Base-by-base conservation (phyloP, 92 coral and sea anemone species). In the Actinernus sp. region DNA sequence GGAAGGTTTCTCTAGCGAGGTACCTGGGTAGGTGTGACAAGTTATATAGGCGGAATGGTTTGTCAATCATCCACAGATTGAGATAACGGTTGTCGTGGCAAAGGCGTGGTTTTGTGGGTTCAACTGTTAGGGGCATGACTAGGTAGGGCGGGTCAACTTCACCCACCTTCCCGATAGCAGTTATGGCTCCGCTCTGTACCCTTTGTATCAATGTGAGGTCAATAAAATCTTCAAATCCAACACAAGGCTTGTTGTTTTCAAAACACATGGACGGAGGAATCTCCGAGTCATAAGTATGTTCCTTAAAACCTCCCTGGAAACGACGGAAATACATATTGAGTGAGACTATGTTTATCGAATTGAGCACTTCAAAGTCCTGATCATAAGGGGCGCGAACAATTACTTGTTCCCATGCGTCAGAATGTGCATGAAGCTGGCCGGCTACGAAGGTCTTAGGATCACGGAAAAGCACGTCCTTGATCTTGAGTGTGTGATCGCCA, bases 301-400 rank as follows among this genome's bases (percentile, higher is more conserved):
- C 78, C 23, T 68, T 44, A 34, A 78, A 78, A 0, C 25, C 24
- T 0, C 85, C 78, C 14, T 65, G 47, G 39, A 56, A 78, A 14
- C 33, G 85, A 2, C 31, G 25, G 27, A 66, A 63, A 37, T 79
- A 80, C 2, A 58, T 51, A 18, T n/a, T 26, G 4, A 76, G 33
- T 0, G 65, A 50, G n/a, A 78, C 79, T 44, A 37, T 39, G 56
- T 78, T 48, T 11, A 69, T 49, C 78, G 79, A 68, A 29, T 44
- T 52, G 13, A 73, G 60, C 18, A 74, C 71, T 26, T 49, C 48
- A 2, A 31, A 24, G 12, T 28, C 16, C 9, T 30, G 8, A 10
- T 32, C 34, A 30, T 41, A 33, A 32, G 38, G 70, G 3, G 51
- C 25, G 25, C 7, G 2, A 2, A 2, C 23, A 1, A 45, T 53